Conservation (phyloP, 2,888 invertebrate genomes). For the Lepidocyrtinus sp. region DNA sequence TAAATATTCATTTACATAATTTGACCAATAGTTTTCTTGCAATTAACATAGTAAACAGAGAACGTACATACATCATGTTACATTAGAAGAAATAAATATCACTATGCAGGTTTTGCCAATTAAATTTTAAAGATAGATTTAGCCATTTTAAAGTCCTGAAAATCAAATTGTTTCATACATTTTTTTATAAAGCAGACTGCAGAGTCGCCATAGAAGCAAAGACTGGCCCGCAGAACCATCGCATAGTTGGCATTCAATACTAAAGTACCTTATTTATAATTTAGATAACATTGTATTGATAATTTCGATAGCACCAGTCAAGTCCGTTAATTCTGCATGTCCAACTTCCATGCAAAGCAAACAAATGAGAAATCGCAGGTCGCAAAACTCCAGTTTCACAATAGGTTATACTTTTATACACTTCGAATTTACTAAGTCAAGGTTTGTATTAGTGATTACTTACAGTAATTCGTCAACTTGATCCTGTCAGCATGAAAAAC, state of each 20-base stretch:
- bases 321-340: background rate
- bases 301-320: background rate
- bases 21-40: no score
- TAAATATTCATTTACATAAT: no score
- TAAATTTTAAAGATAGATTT: no score
- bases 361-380: background rate
- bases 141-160: no score
- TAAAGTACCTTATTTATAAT: background rate
- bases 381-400: background rate
- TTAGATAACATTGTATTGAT: background rate
- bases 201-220: no score
- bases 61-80: no score
- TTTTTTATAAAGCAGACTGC: no score
- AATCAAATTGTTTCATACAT: no score
- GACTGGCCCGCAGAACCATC: constrained; percentile 6
- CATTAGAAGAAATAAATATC: no score
- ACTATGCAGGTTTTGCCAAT: no score
- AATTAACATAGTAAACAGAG: no score
- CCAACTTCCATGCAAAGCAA: background rate
- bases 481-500: background rate
- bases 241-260: background rate
- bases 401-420: background rate
- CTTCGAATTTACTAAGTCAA: background rate
- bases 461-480: background rate
- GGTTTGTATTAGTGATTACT: background rate